phyloP scores from a whole-genome alignment of 2,888 invertebrate genomes.

The Luffia ferchaultella region DNA sequence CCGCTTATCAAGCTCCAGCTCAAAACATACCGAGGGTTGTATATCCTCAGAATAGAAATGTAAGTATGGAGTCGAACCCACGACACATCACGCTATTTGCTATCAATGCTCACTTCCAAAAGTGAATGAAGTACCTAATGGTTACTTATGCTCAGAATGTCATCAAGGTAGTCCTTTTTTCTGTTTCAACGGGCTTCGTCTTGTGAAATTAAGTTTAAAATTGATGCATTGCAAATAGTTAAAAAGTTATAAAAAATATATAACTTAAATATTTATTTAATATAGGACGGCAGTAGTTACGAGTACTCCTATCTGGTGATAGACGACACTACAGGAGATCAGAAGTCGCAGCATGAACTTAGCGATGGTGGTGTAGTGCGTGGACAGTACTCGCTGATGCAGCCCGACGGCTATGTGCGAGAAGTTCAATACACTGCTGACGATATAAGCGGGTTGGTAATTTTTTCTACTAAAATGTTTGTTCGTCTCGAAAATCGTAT shows the following conservation, averaged over 20 bases:
- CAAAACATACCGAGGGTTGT: conserved; percentile 34
- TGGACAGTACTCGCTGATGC: conserved; percentile 59
- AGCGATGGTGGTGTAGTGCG: conserved; percentile 61
- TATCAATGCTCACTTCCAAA: too few species aligned
- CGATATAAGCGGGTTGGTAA: conserved; percentile 48
- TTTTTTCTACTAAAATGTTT: conserved; percentile 11
- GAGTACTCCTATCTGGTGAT: conserved; percentile 62
- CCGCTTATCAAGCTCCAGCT: conserved; percentile 29
- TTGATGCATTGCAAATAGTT: too few species aligned
- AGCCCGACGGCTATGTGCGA: conserved; percentile 60
- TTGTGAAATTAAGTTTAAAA: too few species aligned
- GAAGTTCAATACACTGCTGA: conserved; percentile 64
- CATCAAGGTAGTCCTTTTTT: too few species aligned
- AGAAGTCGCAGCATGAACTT: conserved; percentile 56
- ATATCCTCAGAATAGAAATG: conserved; percentile 18
- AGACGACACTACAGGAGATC: conserved; percentile 62
- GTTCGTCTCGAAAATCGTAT: too few species aligned
- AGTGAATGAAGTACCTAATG: too few species aligned
- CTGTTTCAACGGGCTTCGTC: too few species aligned
- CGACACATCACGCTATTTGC: too few species aligned
- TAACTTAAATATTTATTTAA: too few species aligned
- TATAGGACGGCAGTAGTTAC: conserved; percentile 22
- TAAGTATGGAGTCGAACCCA: too few species aligned
- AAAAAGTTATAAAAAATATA: too few species aligned
- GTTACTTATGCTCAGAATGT: too few species aligned